Evolutionary conservation across 1,140 invertebrate species (phyloP).

Genomic region (honey bee (Apis mellifera)): DNA sequence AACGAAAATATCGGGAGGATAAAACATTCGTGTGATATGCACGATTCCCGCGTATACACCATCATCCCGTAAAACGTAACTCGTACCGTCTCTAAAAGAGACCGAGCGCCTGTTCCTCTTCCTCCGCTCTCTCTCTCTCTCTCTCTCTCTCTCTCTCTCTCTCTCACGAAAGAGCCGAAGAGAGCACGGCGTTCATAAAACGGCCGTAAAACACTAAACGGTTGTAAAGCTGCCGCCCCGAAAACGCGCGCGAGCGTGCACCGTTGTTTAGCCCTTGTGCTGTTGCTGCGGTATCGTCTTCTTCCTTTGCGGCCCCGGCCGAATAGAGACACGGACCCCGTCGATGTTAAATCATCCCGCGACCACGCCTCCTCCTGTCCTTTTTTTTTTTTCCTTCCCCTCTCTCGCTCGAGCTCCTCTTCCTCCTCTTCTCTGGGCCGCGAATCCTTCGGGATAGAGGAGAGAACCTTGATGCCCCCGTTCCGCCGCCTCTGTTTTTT

Average conservation of each 20-base stretch:
- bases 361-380: conserved; percentile 76
- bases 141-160: neutral
- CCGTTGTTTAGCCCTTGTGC: conserved; percentile 54
- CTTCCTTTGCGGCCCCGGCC: conserved; percentile 63
- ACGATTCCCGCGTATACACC: neutral
- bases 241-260: conserved; percentile 66
- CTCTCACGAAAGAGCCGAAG: conserved; percentile 62
- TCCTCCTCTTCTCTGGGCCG: neutral
- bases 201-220: conserved; percentile 82
- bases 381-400: conserved; percentile 32
- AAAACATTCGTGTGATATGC: neutral
- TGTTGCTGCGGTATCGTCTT: conserved; percentile 45
- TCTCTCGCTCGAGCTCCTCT: neutral
- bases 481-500: conserved; percentile 13
- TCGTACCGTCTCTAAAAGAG: neutral
- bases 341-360: conserved; percentile 78
- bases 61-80: neutral
- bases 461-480: neutral
- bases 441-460: conserved; percentile 15
- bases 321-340: conserved; percentile 79
- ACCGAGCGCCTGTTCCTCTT: neutral
- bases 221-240: conserved; percentile 80
- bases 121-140: neutral
- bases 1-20: neutral
- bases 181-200: conserved; percentile 80